Evolutionary conservation across 2,888 invertebrate species (phyloP), one percentile per base, ranked within the genome.

Genomic region (Campopleginae sp.): DNA sequence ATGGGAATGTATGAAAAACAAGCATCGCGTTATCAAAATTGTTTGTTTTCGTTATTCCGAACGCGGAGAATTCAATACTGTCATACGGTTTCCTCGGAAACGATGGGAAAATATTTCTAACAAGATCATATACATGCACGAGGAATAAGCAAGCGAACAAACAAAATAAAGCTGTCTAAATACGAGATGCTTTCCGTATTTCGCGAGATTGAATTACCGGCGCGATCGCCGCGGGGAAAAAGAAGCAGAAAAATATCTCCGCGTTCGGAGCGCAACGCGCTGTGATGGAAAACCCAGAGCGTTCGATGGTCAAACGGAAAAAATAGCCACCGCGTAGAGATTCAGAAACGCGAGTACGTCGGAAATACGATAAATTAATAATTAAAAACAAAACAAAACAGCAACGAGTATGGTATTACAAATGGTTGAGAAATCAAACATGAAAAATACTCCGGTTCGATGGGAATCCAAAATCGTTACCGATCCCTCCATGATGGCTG

Each of bases 131-230:
- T 17, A 17, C 46, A 68, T 46, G 23, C 14, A 38, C 19, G n/a
- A 68, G 6, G 23, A 58, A 17, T 8, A 31, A 78, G n/a, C 4
- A 31, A 31, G 12, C 12, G 10, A n/a, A 42, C 8, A 38, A 42
- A 51, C 19, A 61, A 61, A 70, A 70, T 31, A 6, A 71, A 19
- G 14, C 46, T 1, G 61, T 23, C 38, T 17, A 33, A 19, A 72
- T 61, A 70, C 58, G 58, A 19, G 70, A 79, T 79, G 42, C 61
- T 79, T 61, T 79, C 58, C 61, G 33, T 38, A 31, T 38, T 61
- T 42, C 23, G 14, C 46, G 70, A 68, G 78, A 31, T 44, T 19
- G 68, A 46, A 70, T 79, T 70, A 79, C 70, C 70, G 38, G 8
- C 38, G 38, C 38, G 31, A 19, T 58, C 31, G 19, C 14, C 12